Conservation (phyloP, 2,888 invertebrate species). For the Cephonodes hylas region DNA sequence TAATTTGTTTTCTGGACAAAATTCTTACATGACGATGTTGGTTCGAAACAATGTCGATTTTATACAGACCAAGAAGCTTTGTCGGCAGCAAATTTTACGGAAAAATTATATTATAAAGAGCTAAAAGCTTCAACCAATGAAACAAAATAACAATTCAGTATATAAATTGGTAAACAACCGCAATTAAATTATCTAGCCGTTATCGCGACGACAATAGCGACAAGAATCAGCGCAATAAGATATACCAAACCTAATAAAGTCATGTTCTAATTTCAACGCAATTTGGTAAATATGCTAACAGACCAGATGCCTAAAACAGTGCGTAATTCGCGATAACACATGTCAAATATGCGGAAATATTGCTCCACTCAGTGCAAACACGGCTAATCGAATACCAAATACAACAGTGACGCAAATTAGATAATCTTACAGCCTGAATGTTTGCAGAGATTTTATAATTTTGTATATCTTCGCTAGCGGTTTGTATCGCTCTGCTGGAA, state of each 20-base stretch:
- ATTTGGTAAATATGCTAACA: conserved; percentile 14
- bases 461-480: too few species aligned
- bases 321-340: conserved; percentile 37
- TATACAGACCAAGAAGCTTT: too few species aligned
- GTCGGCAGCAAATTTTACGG: too few species aligned
- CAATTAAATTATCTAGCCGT: background rate
- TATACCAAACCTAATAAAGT: conserved; percentile 13
- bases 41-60: too few species aligned
- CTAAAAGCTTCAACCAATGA: background rate
- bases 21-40: too few species aligned
- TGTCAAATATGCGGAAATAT: conserved; percentile 42
- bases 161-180: background rate
- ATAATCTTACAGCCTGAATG: conserved; percentile 16
- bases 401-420: conserved; percentile 22
- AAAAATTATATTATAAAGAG: too few species aligned
- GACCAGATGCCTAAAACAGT: conserved; percentile 25
- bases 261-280: background rate
- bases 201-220: background rate
- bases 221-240: background rate
- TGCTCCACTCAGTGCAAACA: conserved; percentile 21
- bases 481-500: too few species aligned
- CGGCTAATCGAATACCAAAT: conserved; percentile 30
- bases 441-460: too few species aligned
- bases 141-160: background rate
- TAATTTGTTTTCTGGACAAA: too few species aligned